Evolutionary conservation across 2,888 invertebrate species (phyloP), one percentile per base, ranked within the genome.

Genomic region (Andrena haemorrhoa): DNA sequence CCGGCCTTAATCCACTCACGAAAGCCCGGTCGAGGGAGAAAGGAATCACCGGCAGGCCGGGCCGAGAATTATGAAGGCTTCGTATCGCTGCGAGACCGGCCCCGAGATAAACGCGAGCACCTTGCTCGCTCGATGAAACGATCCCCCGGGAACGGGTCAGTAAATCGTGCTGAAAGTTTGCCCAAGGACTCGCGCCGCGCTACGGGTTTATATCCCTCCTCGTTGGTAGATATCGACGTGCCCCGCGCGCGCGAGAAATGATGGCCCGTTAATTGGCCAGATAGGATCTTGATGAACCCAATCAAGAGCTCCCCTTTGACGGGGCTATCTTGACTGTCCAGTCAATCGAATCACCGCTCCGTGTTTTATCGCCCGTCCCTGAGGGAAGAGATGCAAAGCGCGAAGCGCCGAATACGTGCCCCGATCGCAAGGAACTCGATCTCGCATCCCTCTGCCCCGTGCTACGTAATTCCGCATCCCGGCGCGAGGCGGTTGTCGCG

Each of bases 351-450:
- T 69, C 63, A n/a, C 41, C 49, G n/a, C 49, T 16, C 35, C n/a
- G 23, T 47, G 23, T 47, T 47, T 63, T 41, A 41, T 72, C 53
- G 16, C 72, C 49, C 10, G n/a, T 49, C 31, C 41, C 10, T 31
- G 10, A 0, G n/a, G 60, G 61, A 63, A 82, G 82, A 71, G 56
- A 81, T 82, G 82, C 75, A 47, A 72, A 60, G 68, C 63, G 10
- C 61, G 12, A 6, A 53, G n/a, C n/a, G 33, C 26, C 20, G 33
- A 33, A n/a, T 56, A 26, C 26, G 49, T 33, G 78, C 47, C 47
- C 35, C 53, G 41, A 29, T 66, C 35, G 51, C 70, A 16, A 58
- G 53, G 10, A 33, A 79, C 70, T 56, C 68, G 68, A 63, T 69
- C 63, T 56, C 53, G 49, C 33, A 16, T 61, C 63, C 26, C 26